These are phyloP conservation scores for Carollia perspicillata DNA, from an alignment of 2,113 vertebrate genomes.

Conservation along the genomic window DNA sequence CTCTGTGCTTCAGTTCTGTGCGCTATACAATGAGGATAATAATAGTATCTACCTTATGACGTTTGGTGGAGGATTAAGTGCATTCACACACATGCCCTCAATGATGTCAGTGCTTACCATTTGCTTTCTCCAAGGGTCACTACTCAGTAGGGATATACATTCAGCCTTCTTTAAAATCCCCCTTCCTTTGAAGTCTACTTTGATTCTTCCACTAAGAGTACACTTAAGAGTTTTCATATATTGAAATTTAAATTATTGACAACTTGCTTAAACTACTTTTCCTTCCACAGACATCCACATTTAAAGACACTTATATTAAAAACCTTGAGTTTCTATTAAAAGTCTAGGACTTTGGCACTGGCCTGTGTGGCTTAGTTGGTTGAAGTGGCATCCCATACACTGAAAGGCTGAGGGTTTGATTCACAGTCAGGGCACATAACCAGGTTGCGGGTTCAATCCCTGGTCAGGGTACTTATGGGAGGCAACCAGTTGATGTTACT, in stretches of 20 bases:
- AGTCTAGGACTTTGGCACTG: background rate
- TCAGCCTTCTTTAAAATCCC: background rate
- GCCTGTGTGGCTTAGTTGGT: no score
- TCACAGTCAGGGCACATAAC: no score
- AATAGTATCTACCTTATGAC: background rate
- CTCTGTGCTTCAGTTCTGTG: background rate
- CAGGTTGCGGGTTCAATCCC: no score
- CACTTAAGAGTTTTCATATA: slow-evolving; percentile 26
- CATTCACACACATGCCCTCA: background rate
- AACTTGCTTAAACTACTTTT: slow-evolving; percentile 36
- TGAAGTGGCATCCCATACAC: no score
- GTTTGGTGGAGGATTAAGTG: background rate
- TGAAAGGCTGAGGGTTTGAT: no score
- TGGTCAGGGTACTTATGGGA: no score
- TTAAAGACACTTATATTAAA: slow-evolving; percentile 31
- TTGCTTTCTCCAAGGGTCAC: background rate
- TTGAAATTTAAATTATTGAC: slow-evolving; percentile 57
- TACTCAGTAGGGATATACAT: background rate
- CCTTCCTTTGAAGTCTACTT: slow-evolving; percentile 42
- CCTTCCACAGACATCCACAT: slow-evolving; percentile 27
- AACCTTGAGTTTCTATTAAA: background rate
- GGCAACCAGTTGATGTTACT: no score
- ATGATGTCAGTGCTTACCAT: background rate
- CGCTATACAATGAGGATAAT: background rate
- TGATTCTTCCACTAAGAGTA: background rate